Evolutionary conservation across 2,797 vertebrate genomes (phyloP), one percentile per base, ranked within the genome.

Genomic region (Typhlichthys eigenmanni): DNA sequence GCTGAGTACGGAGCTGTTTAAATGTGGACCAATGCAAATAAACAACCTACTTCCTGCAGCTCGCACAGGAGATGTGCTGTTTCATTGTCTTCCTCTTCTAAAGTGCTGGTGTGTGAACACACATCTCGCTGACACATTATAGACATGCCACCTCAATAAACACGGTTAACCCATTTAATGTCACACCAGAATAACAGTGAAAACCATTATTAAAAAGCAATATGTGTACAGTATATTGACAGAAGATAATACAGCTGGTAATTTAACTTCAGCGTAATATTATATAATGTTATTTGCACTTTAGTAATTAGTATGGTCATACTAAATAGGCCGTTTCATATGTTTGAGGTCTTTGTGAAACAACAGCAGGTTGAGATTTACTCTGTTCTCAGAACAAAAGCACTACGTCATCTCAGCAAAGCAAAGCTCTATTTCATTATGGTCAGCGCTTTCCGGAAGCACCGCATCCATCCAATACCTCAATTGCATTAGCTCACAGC

Each of bases 391-490:
- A 14, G 80, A 85, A 88, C 84, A 85, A 87, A 84, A 88, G 80
- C 83, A 79, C 72, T 70, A 79, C 79, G 78, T 88, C 83, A 85
- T 85, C 85, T 88, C 76, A 89, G 85, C 85, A 85, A 8, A 60
- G 66, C 60, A 17, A 71, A 85, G 75, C 85, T 80, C 76, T 52
- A 80, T 89, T 91, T 89, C 81, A 81, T 85, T 81, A 78, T 73
- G 80, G 88, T 91, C 91, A 91, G 91, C 88, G 62, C 73, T 92
- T 93, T 92, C 87, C 88, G 89, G 86, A 85, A 83, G 85, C 80
- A 80, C 75, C 47, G 68, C 74, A 72, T 75, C 83, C 58, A 75
- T 90, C 89, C 88, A 81, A 87, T 86, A 88, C 83, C 88, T 92
- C 90, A 90, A 89, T 91, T 73, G 85, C 84, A 90, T 89, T 89